These are phyloP conservation scores for Tenthredo livida DNA, from an alignment of 2,888 invertebrate genomes.

Conservation along the genomic window DNA sequence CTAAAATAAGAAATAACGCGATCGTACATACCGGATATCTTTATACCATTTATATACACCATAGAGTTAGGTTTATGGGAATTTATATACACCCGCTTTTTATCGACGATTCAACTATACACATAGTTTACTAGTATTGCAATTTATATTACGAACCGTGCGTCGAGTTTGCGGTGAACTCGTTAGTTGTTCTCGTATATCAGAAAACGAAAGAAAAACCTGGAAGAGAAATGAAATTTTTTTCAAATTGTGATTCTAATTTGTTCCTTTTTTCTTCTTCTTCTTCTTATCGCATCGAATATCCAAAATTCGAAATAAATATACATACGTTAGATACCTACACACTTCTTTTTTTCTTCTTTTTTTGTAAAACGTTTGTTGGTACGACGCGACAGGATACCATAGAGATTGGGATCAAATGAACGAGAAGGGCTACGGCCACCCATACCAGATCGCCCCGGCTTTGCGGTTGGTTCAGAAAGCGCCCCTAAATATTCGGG, in stretches of 20 bases:
- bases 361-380: not conserved
- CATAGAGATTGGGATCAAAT: constrained; percentile 15
- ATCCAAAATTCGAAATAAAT: too few species aligned
- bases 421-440: not conserved
- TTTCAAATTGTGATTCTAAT: too few species aligned
- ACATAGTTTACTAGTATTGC: not conserved
- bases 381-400: not conserved
- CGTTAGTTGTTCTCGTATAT: not conserved
- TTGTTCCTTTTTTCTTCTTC: too few species aligned
- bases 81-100: not conserved
- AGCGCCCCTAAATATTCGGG: not conserved
- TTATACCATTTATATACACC: not conserved
- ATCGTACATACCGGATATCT: too few species aligned
- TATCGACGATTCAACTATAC: not conserved
- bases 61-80: not conserved
- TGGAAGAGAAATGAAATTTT: too few species aligned
- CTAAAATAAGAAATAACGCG: too few species aligned
- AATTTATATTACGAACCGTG: not conserved
- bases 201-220: too few species aligned
- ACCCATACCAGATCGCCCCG: not conserved
- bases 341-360: not conserved
- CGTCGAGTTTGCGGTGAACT: not conserved
- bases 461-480: not conserved
- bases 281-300: too few species aligned
- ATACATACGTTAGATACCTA: not conserved